These are phyloP conservation scores for Synergus japonicus DNA, from an alignment of 2,888 invertebrate species.

Conservation along the genomic window DNA sequence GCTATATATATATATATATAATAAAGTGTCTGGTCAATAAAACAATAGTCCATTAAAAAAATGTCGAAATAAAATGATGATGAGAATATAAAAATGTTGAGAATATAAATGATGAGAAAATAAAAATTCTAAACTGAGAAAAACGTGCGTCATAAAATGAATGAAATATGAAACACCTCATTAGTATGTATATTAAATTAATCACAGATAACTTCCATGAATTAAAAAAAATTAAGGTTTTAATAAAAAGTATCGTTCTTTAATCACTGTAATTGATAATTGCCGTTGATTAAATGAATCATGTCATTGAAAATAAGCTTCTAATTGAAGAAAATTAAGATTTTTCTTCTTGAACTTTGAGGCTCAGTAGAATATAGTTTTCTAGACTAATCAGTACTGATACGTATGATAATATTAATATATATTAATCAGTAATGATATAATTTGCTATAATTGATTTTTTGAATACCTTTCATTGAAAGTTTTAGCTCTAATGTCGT, in stretches of 20 bases:
- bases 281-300: background rate
- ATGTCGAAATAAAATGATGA: no score
- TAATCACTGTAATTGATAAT: background rate
- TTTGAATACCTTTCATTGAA: background rate
- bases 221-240: background rate
- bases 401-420: background rate
- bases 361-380: background rate
- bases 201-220: background rate
- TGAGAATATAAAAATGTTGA: no score
- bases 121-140: no score
- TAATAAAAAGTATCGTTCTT: background rate
- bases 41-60: no score
- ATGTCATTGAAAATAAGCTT: background rate
- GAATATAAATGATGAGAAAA: no score
- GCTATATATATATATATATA: no score
- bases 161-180: background rate
- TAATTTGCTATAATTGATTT: background rate
- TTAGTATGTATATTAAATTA: background rate
- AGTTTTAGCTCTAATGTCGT: background rate
- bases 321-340: background rate
- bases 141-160: no score
- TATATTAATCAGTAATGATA: background rate
- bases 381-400: background rate
- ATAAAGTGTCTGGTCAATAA: no score
- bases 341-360: no score